Evolutionary conservation across 1,140 invertebrate genomes (phyloP).

Genomic region (Rhagoletis zephyria): DNA sequence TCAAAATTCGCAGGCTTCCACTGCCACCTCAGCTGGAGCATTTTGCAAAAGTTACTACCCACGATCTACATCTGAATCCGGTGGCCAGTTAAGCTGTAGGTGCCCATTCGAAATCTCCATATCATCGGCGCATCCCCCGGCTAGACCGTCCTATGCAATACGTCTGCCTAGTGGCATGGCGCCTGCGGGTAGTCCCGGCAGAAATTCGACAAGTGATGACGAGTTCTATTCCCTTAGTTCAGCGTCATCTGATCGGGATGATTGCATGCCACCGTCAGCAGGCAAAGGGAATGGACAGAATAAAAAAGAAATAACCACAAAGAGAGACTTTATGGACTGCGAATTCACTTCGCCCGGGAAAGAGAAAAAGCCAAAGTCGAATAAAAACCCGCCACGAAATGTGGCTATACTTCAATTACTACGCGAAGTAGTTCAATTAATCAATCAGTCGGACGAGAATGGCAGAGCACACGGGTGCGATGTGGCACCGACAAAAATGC

Average conservation of each 20-base stretch:
- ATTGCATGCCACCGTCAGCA: not conserved
- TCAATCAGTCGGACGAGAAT: slow-evolving; percentile 21
- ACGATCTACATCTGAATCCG: not conserved
- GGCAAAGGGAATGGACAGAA: not conserved
- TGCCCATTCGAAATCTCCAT: slow-evolving; percentile 22
- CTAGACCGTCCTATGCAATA: slow-evolving; percentile 5
- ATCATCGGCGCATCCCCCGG: not conserved
- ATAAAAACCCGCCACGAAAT: not conserved
- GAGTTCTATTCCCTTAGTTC: slow-evolving; percentile 33
- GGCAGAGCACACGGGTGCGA: not conserved
- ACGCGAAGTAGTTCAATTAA: slow-evolving; percentile 46
- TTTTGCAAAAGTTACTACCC: not conserved
- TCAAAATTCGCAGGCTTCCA: slow-evolving; percentile 6
- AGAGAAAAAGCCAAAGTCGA: not conserved
- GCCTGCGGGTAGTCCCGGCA: not conserved
- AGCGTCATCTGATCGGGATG: slow-evolving; percentile 5
- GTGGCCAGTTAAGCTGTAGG: not conserved
- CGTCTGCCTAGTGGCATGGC: slow-evolving; percentile 28
- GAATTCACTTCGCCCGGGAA: not conserved
- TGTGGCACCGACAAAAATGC: not conserved
- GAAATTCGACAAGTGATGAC: not conserved
- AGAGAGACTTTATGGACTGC: not conserved
- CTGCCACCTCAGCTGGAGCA: not conserved
- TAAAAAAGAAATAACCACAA: not conserved
- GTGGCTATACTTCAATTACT: slow-evolving; percentile 46